phyloP scores from a whole-genome alignment of 1,140 invertebrate genomes.

The Hydropsyche tenuis region DNA sequence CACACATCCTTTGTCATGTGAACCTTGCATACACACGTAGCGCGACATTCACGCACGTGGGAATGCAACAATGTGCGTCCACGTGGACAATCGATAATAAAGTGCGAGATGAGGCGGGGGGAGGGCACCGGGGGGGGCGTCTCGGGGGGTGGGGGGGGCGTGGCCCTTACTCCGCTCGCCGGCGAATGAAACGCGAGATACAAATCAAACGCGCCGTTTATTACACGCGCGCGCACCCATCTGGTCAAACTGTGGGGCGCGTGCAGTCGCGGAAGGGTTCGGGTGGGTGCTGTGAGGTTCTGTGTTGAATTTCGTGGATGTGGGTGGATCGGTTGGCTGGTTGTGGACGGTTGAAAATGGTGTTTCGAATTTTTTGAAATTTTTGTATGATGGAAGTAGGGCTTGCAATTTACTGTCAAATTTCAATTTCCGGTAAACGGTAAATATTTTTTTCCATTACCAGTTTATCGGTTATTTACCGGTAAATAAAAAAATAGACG shows the following conservation, averaged over 20 bases:
- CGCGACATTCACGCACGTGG: background rate
- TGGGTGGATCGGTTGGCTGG: no score
- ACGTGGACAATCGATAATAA: conserved; percentile 37
- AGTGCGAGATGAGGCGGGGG: conserved; percentile 21
- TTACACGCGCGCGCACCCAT: conserved; percentile 17
- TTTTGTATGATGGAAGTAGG: no score
- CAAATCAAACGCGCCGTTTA: conserved; percentile 41
- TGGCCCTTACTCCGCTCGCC: conserved; percentile 7
- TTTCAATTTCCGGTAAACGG: no score
- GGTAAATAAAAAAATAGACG: no score
- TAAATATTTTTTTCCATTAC: no score
- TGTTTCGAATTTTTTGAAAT: no score
- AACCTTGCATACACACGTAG: background rate
- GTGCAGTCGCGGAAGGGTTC: no score
- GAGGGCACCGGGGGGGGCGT: background rate
- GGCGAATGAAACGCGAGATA: conserved; percentile 41
- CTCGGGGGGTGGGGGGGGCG: background rate
- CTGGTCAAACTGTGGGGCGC: conserved; percentile 14
- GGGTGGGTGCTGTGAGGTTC: no score
- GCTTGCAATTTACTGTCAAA: no score
- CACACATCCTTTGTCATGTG: background rate
- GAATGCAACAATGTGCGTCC: background rate
- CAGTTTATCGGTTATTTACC: no score
- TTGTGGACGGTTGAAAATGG: no score
- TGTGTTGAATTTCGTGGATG: no score